Evolutionary conservation across 2,888 invertebrate genomes (phyloP), one percentile per base, ranked within the genome.

Genomic region (Spisula subtruncata): DNA sequence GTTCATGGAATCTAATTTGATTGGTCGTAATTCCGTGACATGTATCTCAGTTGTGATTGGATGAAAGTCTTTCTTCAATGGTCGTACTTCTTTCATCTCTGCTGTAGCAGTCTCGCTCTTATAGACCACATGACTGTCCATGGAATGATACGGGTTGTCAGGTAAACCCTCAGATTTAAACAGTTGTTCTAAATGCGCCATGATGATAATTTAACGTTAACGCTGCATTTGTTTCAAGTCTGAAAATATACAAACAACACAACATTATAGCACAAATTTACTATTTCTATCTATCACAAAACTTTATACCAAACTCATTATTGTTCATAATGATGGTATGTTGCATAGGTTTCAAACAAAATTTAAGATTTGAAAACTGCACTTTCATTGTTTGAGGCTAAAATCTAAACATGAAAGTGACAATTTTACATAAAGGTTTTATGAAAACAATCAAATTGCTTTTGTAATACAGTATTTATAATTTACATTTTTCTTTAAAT

Each of bases 21-120:
- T 91, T 83, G 92, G 92, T 81, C 92, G 54, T 25, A 92, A 60
- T 79, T 92, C 91, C n/a, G 92, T 92, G 1, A 92, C 92, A 84
- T 92, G 92, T 54, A 92, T 92, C 88, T 92, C 92, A 16, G 92
- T 91, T 14, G 91, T 91, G 29, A 92, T 89, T 56, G 92, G 92
- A 81, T 90, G 92, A 79, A 91, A 92, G 20, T 92, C 92, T 87
- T 87, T 89, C 83, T 88, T 92, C 35, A 81, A 32, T 25, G 88
- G 83, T 14, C 54, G 54, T 4, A 84, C 20, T n/a, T 89, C 83
- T 75, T 86, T 87, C 85, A 91, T 85, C 60, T 92, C 92, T 14
- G 92, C 91, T 20, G 91, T 92, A 14, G 92, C 91, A 16, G 86
- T 88, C 75, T 92, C 90, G 71, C 85, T 89, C 85, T 91, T 92